Base-by-base conservation (phyloP, 2,113 vertebrate species). In the Marcusenius ussheri region DNA sequence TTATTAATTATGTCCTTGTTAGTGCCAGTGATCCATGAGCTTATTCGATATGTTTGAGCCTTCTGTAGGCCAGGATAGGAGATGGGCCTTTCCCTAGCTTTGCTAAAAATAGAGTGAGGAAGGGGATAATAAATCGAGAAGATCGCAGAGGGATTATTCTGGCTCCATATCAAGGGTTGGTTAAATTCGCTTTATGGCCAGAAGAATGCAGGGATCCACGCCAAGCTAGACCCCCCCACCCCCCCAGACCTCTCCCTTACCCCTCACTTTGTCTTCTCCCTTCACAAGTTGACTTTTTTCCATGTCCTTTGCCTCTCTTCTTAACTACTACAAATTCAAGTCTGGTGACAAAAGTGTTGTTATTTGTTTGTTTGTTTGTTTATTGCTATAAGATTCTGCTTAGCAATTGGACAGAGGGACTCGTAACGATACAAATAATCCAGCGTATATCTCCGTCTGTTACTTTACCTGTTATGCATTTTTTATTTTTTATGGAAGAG, bases 61-160 rank as follows among this genome's bases (percentile, higher is more conserved):
- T 91, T 88, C 35, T 89, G 74, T 92, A 13, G 7, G 83, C 89
- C 56, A 50, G 90, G 83, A 92, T 77, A 86, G 91, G 91, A 89
- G 31, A 35, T 35, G 0, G 86, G 88, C 35, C 7, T 92, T 92
- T 90, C 83, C 21, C 50, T 39, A 42, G 77, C 24, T 11, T 62
- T 51, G 39, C 90, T 92, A 91, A 93, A 92, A 93, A 94, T 94
- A 92, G 13, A 45, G 56, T 42, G 27, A 90, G 90, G 90, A 58
- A 88, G 77, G 45, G 31, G 56, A 74, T 88, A 91, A 93, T 90
- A 91, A 91, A 92, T 77, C 5, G 62, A 46, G 9, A 9, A 66
- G 87, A 77, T 90, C 89, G 88, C 86, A 88, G 83, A 89, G 74
- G 90, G 91, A 92, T 92, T 92, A 90, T 89, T 91, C 80, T 92